A percentile compares a stretch with the other conserved stretches of the same genome.
phyloP scores from a whole-genome alignment of 2,888 invertebrate species.

The Eilema sororculum region DNA sequence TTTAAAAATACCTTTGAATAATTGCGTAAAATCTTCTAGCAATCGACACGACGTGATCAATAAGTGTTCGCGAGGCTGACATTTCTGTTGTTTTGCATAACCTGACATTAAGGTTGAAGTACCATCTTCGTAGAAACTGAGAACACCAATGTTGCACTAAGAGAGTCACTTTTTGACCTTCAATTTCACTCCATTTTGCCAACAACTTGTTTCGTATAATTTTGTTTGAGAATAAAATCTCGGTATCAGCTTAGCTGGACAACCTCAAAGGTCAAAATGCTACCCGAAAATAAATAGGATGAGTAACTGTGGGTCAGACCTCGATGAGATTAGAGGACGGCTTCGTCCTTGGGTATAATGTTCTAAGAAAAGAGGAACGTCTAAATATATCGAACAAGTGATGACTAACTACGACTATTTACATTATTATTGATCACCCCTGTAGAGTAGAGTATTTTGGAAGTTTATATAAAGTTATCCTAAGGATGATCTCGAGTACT shows the following conservation, averaged over 20 bases:
- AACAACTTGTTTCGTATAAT: conserved; percentile 36
- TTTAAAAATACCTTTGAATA: conserved; percentile 37
- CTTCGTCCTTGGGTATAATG: neutral
- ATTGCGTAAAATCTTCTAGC: conserved; percentile 53
- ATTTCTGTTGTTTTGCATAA: conserved; percentile 75
- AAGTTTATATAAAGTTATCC: too few relatives aligned
- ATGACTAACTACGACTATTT: neutral
- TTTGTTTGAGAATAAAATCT: conserved; percentile 30
- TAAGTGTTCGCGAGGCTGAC: conserved; percentile 56
- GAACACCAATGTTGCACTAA: conserved; percentile 49
- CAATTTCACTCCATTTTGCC: conserved; percentile 34
- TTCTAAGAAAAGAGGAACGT: neutral
- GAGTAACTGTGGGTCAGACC: neutral
- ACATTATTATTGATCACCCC: neutral
- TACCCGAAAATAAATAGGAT: neutral
- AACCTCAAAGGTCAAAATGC: neutral
- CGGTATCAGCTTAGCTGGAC: conserved; percentile 9
- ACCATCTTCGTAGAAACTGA: conserved; percentile 53
- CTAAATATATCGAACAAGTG: too few relatives aligned
- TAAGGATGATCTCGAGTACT: too few relatives aligned
- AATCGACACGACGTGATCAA: conserved; percentile 58
- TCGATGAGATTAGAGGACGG: neutral
- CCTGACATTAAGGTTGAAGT: conserved; percentile 70
- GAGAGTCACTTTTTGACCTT: conserved; percentile 34
- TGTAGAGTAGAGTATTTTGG: too few relatives aligned